A percentile compares a stretch with the other conserved stretches of the same genome.
phyloP scores from a whole-genome alignment of 2,113 vertebrate species.

The Anarhynchus alexandrinus region DNA sequence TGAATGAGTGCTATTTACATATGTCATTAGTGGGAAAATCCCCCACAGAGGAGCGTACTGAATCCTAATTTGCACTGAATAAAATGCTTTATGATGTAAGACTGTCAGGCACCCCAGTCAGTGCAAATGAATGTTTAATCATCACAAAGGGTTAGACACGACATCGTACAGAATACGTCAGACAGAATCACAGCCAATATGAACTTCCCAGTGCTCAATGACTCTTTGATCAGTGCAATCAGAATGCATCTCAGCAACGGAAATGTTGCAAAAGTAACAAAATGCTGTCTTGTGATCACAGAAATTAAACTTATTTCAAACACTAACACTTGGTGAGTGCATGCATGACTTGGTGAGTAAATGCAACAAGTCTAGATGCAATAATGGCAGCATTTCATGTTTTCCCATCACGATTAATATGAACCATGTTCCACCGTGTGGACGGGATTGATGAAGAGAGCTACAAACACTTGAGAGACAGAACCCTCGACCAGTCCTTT shows the following conservation, averaged over 20 bases:
- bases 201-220: background rate
- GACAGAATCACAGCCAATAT: background rate
- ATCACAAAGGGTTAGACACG: slow-evolving; percentile 35
- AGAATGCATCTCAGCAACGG: background rate
- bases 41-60: slow-evolving; percentile 41
- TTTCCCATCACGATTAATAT: background rate
- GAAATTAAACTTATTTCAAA: background rate
- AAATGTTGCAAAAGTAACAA: slow-evolving; percentile 3
- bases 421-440: background rate
- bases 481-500: background rate
- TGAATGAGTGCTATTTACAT: slow-evolving; percentile 61
- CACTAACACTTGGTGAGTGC: background rate
- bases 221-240: background rate
- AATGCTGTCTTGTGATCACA: background rate
- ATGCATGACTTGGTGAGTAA: background rate
- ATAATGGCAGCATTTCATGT: background rate
- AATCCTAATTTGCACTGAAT: slow-evolving; percentile 61
- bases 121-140: slow-evolving; percentile 39
- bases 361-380: background rate
- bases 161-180: slow-evolving; percentile 18
- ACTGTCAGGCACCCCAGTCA: slow-evolving; percentile 4
- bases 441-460: background rate
- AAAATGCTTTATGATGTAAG: slow-evolving; percentile 61
- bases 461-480: background rate
- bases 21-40: slow-evolving; percentile 66